Percentiles rank a stretch among this genome's conserved stretches.
Evolutionary conservation across 2,797 vertebrate species (phyloP).

Genomic region (Picus viridis): DNA sequence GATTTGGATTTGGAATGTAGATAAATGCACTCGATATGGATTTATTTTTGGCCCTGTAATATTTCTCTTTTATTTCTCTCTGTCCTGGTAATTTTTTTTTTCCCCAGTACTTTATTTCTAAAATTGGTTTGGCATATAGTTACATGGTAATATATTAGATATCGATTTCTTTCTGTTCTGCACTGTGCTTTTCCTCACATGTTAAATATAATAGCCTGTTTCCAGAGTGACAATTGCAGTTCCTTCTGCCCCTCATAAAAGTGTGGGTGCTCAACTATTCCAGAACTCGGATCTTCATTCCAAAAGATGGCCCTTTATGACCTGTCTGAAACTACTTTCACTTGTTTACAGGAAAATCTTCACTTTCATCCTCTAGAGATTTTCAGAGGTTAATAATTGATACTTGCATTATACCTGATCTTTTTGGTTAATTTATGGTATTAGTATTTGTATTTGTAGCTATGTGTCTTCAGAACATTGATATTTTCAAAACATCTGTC

Average conservation of each 20-base stretch:
- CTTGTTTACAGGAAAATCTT: background rate
- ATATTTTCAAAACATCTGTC: background rate
- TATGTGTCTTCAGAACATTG: background rate
- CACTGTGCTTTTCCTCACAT: background rate
- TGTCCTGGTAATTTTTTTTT: slow-evolving; percentile 33
- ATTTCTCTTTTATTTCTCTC: slow-evolving; percentile 49
- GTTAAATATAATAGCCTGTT: slow-evolving; percentile 7
- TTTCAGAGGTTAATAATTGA: background rate
- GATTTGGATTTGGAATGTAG: slow-evolving; percentile 39
- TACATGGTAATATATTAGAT: slow-evolving; percentile 39
- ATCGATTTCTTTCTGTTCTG: slow-evolving; percentile 46
- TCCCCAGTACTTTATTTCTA: background rate
- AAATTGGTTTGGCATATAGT: slow-evolving; percentile 28
- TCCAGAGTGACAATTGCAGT: background rate
- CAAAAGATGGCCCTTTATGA: background rate
- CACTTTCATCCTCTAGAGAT: background rate
- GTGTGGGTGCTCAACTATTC: background rate
- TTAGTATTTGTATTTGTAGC: background rate
- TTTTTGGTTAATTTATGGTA: background rate
- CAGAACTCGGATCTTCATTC: background rate
- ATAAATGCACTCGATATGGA: slow-evolving; percentile 28
- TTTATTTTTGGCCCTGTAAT: slow-evolving; percentile 34
- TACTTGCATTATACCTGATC: background rate
- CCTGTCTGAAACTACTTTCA: background rate
- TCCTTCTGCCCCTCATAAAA: background rate